Base-by-base conservation (phyloP, 2,888 invertebrate genomes). In the Sphaerophoria taeniata region DNA sequence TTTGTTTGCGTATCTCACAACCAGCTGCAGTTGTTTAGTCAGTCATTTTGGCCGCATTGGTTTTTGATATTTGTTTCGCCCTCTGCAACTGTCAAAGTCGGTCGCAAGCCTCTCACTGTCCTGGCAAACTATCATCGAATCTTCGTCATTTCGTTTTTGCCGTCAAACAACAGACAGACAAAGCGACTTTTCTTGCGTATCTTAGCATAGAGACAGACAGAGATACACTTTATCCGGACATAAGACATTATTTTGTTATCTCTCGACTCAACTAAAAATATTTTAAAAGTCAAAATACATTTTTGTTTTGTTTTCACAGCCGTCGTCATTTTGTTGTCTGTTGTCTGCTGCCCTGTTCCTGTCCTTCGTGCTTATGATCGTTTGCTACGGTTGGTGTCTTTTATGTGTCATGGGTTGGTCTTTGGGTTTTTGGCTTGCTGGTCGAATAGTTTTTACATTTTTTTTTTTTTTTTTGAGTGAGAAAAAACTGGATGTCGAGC, bases 211-310 rank as follows among this genome's bases (percentile, higher is more conserved):
- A 33, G 36, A 70, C 53, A n/a, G 36, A 65, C 49, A 58, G n/a
- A 56, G 53, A 79, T 79, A 74, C 65, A 49, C 53, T 67, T 67
- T 69, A 79, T 73, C 67, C 67, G 39, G 45, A 33, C 53, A 61
- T 58, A 74, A 79, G 60, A 74, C n/a, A 24, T 24, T 24, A 61
- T 61, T 79, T 74, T 55, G 67, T 74, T 79, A 79, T 79, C 79
- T 60, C 24, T 24, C 24, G 24, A 24, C 51, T 14, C 16, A 74
- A 39, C n/a, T 47, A 53, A 60, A 79, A 79, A 79, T 73, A 73
- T 69, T 79, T 74, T 55, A 60, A 73, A 45, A 73, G 67, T 36
- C 60, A 24, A 49, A 76, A 65, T 2, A 55, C 60, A 43, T 63
- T n/a, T n/a, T n/a, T 74, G 24, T 63, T 74, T 74, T 55, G n/a